These are phyloP conservation scores for Lomographa bimaculata DNA, from an alignment of 2,888 invertebrate species.

Conservation along the genomic window DNA sequence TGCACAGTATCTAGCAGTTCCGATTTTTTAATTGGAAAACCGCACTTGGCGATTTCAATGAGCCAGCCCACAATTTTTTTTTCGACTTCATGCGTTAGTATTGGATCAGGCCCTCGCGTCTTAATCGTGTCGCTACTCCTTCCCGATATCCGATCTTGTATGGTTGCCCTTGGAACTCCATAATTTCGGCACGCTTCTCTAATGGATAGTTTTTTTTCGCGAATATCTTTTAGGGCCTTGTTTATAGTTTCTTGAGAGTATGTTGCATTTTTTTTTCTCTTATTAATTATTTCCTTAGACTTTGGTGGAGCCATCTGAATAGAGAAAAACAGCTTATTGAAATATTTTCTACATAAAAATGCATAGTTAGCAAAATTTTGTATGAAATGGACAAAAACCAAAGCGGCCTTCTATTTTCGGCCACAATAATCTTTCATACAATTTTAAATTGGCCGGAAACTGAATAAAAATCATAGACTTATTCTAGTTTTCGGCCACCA, in stretches of 20 bases:
- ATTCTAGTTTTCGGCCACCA: too few relatives aligned
- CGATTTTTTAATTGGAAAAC: conserved; percentile 13
- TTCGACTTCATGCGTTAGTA: conserved; percentile 22
- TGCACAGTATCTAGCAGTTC: conserved; percentile 7
- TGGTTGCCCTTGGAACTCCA: conserved; percentile 14
- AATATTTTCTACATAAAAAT: too few relatives aligned
- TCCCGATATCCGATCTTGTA: conserved; percentile 1
- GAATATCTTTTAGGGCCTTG: conserved; percentile 11
- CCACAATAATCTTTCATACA: too few relatives aligned
- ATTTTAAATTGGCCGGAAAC: too few relatives aligned
- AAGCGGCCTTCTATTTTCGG: too few relatives aligned
- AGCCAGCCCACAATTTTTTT: conserved; percentile 31
- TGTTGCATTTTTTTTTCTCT: too few relatives aligned
- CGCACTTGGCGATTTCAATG: conserved; percentile 12
- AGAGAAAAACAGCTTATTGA: too few relatives aligned
- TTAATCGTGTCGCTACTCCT: background rate
- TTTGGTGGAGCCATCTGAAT: too few relatives aligned
- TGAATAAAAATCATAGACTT: too few relatives aligned
- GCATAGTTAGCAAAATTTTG: too few relatives aligned
- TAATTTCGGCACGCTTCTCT: conserved; percentile 10
- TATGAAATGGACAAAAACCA: too few relatives aligned
- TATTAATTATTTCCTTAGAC: too few relatives aligned
- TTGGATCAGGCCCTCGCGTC: background rate
- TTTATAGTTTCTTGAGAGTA: conserved; percentile 8
- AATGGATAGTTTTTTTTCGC: background rate